Conservation (phyloP, 1,140 invertebrate genomes). For the Venturia canescens region DNA sequence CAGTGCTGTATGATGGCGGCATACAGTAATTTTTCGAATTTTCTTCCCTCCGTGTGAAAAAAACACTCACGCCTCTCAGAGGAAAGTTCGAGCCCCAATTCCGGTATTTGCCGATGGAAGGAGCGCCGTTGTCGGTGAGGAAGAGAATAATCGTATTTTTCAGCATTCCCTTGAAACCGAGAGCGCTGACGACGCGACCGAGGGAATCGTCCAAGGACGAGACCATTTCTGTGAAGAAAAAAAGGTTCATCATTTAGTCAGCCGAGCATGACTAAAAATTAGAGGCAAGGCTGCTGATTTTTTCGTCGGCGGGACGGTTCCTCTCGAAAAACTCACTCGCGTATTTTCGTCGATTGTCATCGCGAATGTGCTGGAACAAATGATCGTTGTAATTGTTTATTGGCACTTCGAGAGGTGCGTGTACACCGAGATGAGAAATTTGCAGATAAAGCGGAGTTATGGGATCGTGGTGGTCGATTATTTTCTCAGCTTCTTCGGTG, state of each 20-base stretch:
- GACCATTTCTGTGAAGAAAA: constrained; percentile 80
- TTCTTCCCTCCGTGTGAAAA: too few species aligned
- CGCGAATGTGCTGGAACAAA: constrained; percentile 81
- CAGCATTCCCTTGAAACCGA: constrained; percentile 80
- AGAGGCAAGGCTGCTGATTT: too few species aligned
- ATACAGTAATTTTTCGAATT: too few species aligned
- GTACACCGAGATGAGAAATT: constrained; percentile 82
- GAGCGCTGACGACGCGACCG: constrained; percentile 80
- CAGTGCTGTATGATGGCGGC: too few species aligned
- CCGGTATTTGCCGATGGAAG: constrained; percentile 72
- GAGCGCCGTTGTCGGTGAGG: constrained; percentile 81
- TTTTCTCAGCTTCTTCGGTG: constrained; percentile 80
- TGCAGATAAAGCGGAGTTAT: constrained; percentile 83
- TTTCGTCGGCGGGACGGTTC: too few species aligned
- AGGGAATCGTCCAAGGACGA: constrained; percentile 85
- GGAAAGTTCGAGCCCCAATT: constrained; percentile 85
- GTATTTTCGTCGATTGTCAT: constrained; percentile 82
- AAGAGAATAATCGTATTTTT: constrained; percentile 82
- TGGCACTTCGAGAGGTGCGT: constrained; percentile 80
- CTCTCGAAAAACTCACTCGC: too few species aligned
- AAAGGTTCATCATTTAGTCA: too few species aligned
- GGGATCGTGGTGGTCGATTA: constrained; percentile 79
- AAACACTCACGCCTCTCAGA: constrained; percentile 78
- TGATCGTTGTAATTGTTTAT: constrained; percentile 81
- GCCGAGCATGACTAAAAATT: too few species aligned